These are phyloP conservation scores for Malacoraja senta DNA, from an alignment of 2,797 vertebrate genomes.

Conservation along the genomic window DNA sequence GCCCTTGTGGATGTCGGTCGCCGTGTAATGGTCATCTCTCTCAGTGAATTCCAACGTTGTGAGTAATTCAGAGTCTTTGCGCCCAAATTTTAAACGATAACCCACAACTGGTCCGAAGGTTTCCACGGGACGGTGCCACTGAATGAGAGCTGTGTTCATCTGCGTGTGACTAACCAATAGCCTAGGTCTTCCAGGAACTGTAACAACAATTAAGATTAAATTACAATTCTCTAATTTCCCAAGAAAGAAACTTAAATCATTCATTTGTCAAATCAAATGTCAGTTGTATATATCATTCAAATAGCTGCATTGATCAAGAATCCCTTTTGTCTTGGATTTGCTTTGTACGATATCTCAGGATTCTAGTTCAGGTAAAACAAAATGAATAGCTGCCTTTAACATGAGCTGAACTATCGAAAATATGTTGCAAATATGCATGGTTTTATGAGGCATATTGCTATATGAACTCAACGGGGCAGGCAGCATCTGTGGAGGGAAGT, in stretches of 20 bases:
- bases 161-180: conserved; percentile 95
- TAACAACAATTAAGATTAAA: conserved; percentile 51
- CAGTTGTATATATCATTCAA: not conserved
- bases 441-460: not conserved
- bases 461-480: too few species aligned
- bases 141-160: conserved; percentile 95
- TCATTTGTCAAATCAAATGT: not conserved
- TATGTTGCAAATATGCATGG: not conserved
- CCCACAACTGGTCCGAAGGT: conserved; percentile 86
- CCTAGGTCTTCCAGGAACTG: conserved; percentile 93
- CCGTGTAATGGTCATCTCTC: conserved; percentile 92
- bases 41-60: conserved; percentile 89
- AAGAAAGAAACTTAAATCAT: not conserved
- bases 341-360: not conserved
- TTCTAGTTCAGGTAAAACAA: not conserved
- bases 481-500: too few species aligned
- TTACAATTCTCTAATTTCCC: not conserved
- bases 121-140: conserved; percentile 88
- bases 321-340: too few species aligned
- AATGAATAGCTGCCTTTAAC: not conserved
- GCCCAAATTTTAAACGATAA: conserved; percentile 88
- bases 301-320: not conserved
- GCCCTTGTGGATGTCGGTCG: conserved; percentile 94
- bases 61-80: conserved; percentile 81
- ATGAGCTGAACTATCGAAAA: not conserved